Conservation (phyloP, 2,113 vertebrate genomes). For the Corythornis vintsioides region DNA sequence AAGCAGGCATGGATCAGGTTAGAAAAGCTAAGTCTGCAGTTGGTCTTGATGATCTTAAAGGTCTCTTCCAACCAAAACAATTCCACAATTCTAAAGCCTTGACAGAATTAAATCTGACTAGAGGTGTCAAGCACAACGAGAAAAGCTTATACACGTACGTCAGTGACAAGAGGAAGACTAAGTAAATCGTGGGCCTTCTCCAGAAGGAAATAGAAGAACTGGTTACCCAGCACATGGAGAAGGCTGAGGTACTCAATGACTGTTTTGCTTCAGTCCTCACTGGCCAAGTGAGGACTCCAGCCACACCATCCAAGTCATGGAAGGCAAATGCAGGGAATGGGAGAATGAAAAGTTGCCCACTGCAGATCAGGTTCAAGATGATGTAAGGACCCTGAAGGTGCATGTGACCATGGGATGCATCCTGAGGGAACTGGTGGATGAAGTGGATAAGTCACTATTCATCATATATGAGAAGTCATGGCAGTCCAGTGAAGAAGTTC, state of each 20-base stretch:
- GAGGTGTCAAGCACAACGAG: neutral
- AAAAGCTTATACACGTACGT: neutral
- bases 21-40: neutral
- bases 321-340: neutral
- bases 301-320: neutral
- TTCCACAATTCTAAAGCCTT: neutral
- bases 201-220: neutral
- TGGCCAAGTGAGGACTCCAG: too few relatives aligned
- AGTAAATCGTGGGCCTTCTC: neutral
- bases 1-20: neutral
- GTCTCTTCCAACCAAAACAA: neutral
- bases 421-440: neutral
- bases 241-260: neutral
- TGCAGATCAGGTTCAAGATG: neutral
- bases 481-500: neutral
- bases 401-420: neutral
- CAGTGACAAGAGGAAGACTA: neutral
- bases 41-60: neutral
- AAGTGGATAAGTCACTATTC: neutral
- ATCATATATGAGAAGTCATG: neutral
- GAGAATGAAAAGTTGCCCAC: neutral
- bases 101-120: neutral
- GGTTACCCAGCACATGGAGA: neutral
- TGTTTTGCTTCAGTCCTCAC: neutral
- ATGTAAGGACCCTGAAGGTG: neutral